Base-by-base conservation (phyloP, 1,140 invertebrate genomes). In the Lamellibrachia luymesi region DNA sequence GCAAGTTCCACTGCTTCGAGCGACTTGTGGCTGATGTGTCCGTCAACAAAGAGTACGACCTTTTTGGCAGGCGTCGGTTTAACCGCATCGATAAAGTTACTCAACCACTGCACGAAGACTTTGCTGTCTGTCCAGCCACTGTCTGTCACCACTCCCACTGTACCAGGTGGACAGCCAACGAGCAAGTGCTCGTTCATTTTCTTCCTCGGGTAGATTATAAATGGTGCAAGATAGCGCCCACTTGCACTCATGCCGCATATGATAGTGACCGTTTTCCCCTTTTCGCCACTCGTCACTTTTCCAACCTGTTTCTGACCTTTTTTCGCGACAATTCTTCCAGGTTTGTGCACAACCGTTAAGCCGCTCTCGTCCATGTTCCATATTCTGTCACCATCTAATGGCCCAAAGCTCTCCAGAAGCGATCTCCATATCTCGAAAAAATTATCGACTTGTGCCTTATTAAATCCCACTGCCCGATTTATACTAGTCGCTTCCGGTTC, bases 281-380 rank as follows among this genome's bases (percentile, higher is more conserved):
- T 92, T 95, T 97, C 96, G 5, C 94, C 96, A 93, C 95, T 96
- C 10, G 64, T 80, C 5, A 6, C 13, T 80, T 80, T 93, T 80
- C 95, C 96, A 7, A 97, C 95, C 95, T 97, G 95, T 94, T 95
- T 95, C 51, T 93, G 92, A 56, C 96, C 96, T 94, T 95, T 95
- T 93, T 93, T 94, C 64, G 96, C 95, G 17, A 97, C 93, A 92
- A 97, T 94, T 94, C 96, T 96, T 51, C 94, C 92, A 64, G 95
- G 64, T 94, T 96, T 96, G 49, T 96, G 95, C 5, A 97, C 96
- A 49, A 96, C 96, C 50, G 96, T 96, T 56, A 97, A 94, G 22
- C 96, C 96, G 10, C 96, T 97, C 94, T 97, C 97, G 94, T 97
- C 96, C 51, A 96, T 94, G 94, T 97, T 97, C 92, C 95, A 96